Conservation (phyloP, 1,140 invertebrate species). For the Leptonema lineaticorne region DNA sequence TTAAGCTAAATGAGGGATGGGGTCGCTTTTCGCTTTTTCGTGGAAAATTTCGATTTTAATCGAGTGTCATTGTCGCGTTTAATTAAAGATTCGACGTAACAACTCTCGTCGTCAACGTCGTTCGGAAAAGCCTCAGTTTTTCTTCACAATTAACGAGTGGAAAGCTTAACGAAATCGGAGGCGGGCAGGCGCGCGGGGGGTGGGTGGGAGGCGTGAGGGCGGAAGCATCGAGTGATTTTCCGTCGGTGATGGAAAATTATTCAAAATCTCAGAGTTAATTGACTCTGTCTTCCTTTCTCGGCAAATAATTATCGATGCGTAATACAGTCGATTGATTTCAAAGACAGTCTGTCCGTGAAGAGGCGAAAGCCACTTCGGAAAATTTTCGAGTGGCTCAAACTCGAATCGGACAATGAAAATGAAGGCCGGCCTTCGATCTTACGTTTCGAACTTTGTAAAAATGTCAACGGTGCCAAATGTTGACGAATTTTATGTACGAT, state of each 20-base stretch:
- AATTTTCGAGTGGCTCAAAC: too few species aligned
- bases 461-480: too few species aligned
- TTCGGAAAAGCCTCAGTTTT: slow-evolving; percentile 22
- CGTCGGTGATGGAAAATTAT: not conserved
- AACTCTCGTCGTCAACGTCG: slow-evolving; percentile 8
- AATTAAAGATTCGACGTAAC: slow-evolving; percentile 12
- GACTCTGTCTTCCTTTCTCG: not conserved
- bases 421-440: too few species aligned
- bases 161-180: slow-evolving; percentile 10
- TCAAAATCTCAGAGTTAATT: slow-evolving; percentile 15
- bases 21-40: not conserved
- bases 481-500: too few species aligned
- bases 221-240: not conserved
- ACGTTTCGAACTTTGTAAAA: too few species aligned
- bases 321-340: not conserved
- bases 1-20: not conserved
- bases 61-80: slow-evolving; percentile 26
- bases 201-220: too few species aligned
- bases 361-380: not conserved
- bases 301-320: not conserved
- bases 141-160: slow-evolving; percentile 5
- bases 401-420: too few species aligned
- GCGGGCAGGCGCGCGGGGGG: not conserved
- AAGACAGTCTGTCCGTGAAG: not conserved
- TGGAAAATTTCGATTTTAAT: slow-evolving; percentile 12